Base-by-base conservation (phyloP, 64 coral and sea anemone genomes). In the Platygyra sinensis region DNA sequence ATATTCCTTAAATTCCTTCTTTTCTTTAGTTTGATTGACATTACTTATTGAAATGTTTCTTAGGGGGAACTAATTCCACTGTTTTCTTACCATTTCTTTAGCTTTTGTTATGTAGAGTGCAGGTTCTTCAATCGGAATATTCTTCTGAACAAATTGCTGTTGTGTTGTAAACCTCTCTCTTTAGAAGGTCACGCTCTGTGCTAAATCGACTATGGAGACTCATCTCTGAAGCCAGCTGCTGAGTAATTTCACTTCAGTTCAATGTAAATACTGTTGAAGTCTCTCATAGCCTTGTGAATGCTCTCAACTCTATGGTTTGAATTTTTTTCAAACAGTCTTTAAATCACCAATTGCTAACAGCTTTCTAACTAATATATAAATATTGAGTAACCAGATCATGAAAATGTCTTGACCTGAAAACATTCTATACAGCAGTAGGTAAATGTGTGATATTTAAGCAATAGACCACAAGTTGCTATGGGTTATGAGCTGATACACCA, bases 181-280 rank as follows among this genome's bases (percentile, higher is more conserved):
- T 11, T 85, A 85, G 81, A 85, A 85, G 63, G 81, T 85, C 81
- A 71, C 65, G 64, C 63, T 85, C 81, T 85, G 36, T 64, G 81
- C 81, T 85, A 85, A 85, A 72, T 71, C 81, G 16, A 63, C 81
- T 14, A 72, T 69, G 81, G 63, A 85, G 36, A 85, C 81, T 85
- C 81, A 64, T 85, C 81, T 85, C 61, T 67, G 63, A 85, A 42
- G 33, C 81, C 39, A 5, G 63, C 81, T 83, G 80, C 22, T 27
- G 65, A 69, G 22, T n/a, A 25, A 69, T 22, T 36, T 71, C n/a
- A 71, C 81, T 52, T 30, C 33, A 42, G 2, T 65, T 71, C 36
- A 85, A 85, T 85, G 81, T 85, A 85, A 85, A 85, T 85, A 85
- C 38, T 69, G 33, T 62, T 49, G 24, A 61, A 31, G 46, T 18